These are phyloP conservation scores for Arnoldichthys spilopterus DNA, from an alignment of 2,797 vertebrate species.

Conservation along the genomic window DNA sequence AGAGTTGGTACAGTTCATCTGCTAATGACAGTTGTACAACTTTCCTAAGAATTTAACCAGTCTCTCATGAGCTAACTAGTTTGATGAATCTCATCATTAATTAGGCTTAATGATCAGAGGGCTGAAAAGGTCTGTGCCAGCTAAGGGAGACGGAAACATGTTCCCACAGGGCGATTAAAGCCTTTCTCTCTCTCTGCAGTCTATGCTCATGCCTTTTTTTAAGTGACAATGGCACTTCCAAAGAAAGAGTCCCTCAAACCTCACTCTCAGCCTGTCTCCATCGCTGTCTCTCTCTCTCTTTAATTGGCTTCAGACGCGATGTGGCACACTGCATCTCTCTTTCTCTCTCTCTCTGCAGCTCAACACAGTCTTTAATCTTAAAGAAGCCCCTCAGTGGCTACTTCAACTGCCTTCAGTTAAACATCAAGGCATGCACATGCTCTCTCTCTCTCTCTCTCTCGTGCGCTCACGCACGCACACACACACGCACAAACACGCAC, in stretches of 20 bases:
- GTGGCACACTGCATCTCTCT: conserved; percentile 50
- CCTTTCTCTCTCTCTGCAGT: conserved; percentile 21
- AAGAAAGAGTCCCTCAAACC: conserved; percentile 55
- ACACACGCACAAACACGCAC: conserved; percentile 56
- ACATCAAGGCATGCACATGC: conserved; percentile 52
- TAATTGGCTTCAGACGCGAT: conserved; percentile 58
- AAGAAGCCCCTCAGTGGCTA: conserved; percentile 55
- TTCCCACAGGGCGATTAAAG: conserved; percentile 26
- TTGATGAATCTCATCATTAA: conserved; percentile 13
- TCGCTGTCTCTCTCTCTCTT: conserved; percentile 66
- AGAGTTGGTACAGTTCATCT: neutral
- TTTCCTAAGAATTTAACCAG: conserved; percentile 1
- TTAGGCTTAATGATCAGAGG: conserved; percentile 22
- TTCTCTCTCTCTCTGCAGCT: conserved; percentile 52
- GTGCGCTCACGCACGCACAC: conserved; percentile 37
- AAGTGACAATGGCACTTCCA: conserved; percentile 61
- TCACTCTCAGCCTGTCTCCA: conserved; percentile 52
- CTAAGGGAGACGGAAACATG: conserved; percentile 33
- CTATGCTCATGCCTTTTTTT: conserved; percentile 27
- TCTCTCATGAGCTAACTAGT: conserved; percentile 15
- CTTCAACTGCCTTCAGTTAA: conserved; percentile 52
- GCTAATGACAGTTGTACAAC: neutral
- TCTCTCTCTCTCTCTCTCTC: conserved; percentile 6
- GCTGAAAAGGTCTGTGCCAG: conserved; percentile 28
- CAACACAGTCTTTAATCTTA: conserved; percentile 60